These are phyloP conservation scores for Agriopis marginaria DNA, from an alignment of 2,888 invertebrate species.

Conservation along the genomic window DNA sequence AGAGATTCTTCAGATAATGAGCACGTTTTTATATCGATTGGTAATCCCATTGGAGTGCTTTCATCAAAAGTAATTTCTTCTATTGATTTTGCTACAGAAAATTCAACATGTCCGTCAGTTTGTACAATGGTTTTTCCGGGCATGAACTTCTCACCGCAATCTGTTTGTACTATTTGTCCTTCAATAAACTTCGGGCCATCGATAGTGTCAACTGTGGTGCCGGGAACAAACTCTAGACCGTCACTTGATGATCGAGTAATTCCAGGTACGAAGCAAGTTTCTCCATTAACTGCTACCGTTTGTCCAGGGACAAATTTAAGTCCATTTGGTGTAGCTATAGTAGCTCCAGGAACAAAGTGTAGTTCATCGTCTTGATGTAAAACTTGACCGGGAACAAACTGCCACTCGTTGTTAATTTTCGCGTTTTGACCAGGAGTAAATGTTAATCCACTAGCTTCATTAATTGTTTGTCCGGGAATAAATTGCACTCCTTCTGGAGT, in stretches of 20 bases:
- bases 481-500: slow-evolving; percentile 88
- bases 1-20: slow-evolving; percentile 82
- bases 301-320: slow-evolving; percentile 89
- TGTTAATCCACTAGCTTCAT: slow-evolving; percentile 76
- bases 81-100: slow-evolving; percentile 86
- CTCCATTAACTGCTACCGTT: slow-evolving; percentile 81
- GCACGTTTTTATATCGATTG: slow-evolving; percentile 86
- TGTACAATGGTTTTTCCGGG: slow-evolving; percentile 86
- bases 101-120: slow-evolving; percentile 83
- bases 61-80: slow-evolving; percentile 86
- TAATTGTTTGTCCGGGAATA: slow-evolving; percentile 88
- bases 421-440: slow-evolving; percentile 89
- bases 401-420: slow-evolving; percentile 84
- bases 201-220: slow-evolving; percentile 87
- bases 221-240: slow-evolving; percentile 86
- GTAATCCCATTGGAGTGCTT: slow-evolving; percentile 83
- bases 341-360: slow-evolving; percentile 88
- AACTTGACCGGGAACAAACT: slow-evolving; percentile 89
- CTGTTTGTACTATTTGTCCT: slow-evolving; percentile 88
- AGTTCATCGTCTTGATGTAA: slow-evolving; percentile 84
- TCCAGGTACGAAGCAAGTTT: slow-evolving; percentile 87
- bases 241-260: slow-evolving; percentile 78
- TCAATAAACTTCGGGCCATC: slow-evolving; percentile 88
- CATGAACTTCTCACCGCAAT: slow-evolving; percentile 87
- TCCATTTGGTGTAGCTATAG: slow-evolving; percentile 87